Base-by-base conservation (phyloP, 1,140 invertebrate species). In the Neoseiulus cucumeris region DNA sequence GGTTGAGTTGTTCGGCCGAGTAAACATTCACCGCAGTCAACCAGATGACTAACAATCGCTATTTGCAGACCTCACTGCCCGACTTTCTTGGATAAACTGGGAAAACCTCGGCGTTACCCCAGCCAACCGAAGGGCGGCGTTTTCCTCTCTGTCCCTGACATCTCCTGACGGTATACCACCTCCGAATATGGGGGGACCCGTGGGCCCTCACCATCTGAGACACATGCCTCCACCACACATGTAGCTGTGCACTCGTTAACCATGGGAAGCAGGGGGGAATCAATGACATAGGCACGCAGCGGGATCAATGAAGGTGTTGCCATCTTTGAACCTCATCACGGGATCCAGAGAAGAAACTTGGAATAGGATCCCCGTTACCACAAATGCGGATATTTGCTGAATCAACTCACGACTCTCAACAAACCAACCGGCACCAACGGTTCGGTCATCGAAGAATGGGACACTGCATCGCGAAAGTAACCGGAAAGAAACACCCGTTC, bases 31-130 rank as follows among this genome's bases (percentile, higher is more conserved):
- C 42, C 42, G 42, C 42, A n/a, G n/a, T n/a, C 42, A 44, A 44
- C 12, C n/a, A 44, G 42, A 44, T 12, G 42, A n/a, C 42, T 44
- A 44, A 12, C n/a, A 44, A 44, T 44, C n/a, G n/a, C 18, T 4
- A 6, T 47, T 80, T 80, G 18, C 75, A 97, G 94, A 98, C 84
- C 78, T 98, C 65, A 96, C 93, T 7, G 93, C 94, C 0, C 80
- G 95, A 65, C 78, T 98, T 6, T 94, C 91, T 0, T 98, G 95
- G 95, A 96, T 98, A 66, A 96, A 97, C 72, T 98, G 94, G 94
- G 91, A 95, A 75, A 95, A 92, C 74, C 79, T 98, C 0, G 94
- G 94, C 0, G 89, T 95, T 0, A 89, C 87, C 74, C 88, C 90
- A 7, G 51, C 51, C 51, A 87, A 87, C 67, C 77, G 87, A 44